phyloP scores from a whole-genome alignment of 2,888 invertebrate genomes.

The Pachymerium ferrugineum region DNA sequence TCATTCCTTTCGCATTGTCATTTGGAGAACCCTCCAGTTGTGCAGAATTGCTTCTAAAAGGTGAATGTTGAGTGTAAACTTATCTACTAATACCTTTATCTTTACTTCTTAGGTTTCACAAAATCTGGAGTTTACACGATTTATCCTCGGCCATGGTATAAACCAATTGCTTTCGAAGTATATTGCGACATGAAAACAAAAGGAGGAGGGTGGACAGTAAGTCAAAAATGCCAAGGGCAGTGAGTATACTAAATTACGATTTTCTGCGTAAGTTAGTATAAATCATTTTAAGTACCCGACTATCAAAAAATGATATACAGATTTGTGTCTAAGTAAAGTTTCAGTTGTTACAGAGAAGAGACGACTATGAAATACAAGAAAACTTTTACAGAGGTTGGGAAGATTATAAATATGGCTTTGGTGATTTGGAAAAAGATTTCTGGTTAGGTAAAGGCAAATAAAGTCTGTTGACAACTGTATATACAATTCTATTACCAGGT shows the following conservation, averaged over 20 bases:
- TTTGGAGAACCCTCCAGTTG: background rate
- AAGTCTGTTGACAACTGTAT: too few relatives aligned
- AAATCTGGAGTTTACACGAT: background rate
- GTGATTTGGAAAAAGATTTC: constrained; percentile 45
- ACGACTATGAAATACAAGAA: constrained; percentile 59
- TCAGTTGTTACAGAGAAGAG: constrained; percentile 54
- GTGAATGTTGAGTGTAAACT: background rate
- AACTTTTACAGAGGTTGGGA: constrained; percentile 44
- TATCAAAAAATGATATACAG: constrained; percentile 46
- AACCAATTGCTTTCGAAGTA: background rate
- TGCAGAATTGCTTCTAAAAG: background rate
- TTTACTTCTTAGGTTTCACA: background rate
- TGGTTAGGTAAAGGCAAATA: constrained; percentile 43
- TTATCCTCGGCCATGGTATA: background rate
- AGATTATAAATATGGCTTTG: constrained; percentile 46
- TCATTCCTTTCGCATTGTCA: too few relatives aligned
- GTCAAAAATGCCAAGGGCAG: background rate
- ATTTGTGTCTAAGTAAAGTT: background rate
- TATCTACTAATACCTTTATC: background rate
- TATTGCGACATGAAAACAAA: too few relatives aligned
- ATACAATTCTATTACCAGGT: constrained; percentile 36
- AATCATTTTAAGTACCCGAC: constrained; percentile 56
- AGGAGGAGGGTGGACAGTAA: background rate
- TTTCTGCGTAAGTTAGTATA: constrained; percentile 53
- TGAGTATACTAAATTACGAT: too few relatives aligned